A percentile compares a stretch with the other conserved stretches of the same genome.
phyloP scores from a whole-genome alignment of 2,888 invertebrate genomes.

The Tetheella fluctuosa region DNA sequence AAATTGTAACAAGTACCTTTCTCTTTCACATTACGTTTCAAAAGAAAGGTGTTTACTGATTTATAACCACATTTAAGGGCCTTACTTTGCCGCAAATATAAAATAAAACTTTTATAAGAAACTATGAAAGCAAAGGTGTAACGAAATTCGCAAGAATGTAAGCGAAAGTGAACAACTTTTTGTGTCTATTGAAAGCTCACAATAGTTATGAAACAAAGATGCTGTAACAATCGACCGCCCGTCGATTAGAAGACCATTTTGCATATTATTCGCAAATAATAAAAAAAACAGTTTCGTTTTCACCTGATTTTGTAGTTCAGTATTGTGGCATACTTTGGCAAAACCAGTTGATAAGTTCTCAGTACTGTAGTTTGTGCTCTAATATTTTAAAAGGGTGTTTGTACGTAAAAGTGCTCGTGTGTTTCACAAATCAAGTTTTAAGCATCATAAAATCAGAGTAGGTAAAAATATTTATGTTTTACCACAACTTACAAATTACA shows the following conservation, averaged over 20 bases:
- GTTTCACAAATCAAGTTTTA: slow-evolving; percentile 4
- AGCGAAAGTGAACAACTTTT: slow-evolving; percentile 71
- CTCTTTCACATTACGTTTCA: slow-evolving; percentile 43
- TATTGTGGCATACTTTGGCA: slow-evolving; percentile 50
- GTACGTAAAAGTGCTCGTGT: slow-evolving; percentile 23
- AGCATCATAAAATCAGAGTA: too few species aligned
- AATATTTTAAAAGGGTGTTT: not conserved
- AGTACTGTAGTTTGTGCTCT: not conserved
- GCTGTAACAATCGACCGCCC: slow-evolving; percentile 70
- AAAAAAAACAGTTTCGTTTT: slow-evolving; percentile 62
- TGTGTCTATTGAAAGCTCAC: slow-evolving; percentile 26
- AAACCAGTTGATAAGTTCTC: slow-evolving; percentile 36
- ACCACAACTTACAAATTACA: too few species aligned
- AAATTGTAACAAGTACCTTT: slow-evolving; percentile 75
- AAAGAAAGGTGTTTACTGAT: slow-evolving; percentile 74
- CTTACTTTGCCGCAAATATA: slow-evolving; percentile 57
- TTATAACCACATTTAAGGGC: slow-evolving; percentile 66
- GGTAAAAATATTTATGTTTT: too few species aligned
- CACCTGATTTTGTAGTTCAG: slow-evolving; percentile 55
- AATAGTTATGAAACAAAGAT: slow-evolving; percentile 21
- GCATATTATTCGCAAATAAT: slow-evolving; percentile 75
- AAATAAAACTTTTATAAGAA: slow-evolving; percentile 65
- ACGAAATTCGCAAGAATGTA: slow-evolving; percentile 59
- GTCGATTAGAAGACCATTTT: slow-evolving; percentile 63
- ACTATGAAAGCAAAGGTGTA: slow-evolving; percentile 50